phyloP scores from a whole-genome alignment of 2,797 vertebrate genomes.

The Phaenicophaeus curvirostris region DNA sequence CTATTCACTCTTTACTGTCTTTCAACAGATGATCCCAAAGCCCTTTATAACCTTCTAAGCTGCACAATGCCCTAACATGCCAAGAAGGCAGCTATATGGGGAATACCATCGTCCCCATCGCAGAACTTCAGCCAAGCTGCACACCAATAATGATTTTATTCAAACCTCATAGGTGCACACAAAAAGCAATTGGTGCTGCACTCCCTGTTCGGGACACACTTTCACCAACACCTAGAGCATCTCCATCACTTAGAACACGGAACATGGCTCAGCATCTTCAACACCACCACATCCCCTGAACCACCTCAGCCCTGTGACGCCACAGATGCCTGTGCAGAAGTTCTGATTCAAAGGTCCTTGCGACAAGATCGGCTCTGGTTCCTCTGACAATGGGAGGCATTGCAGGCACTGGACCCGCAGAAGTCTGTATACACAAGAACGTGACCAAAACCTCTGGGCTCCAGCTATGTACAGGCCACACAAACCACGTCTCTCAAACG shows the following conservation, averaged over 20 bases:
- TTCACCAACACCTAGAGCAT: not conserved
- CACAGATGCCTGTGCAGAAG: not conserved
- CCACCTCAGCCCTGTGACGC: not conserved
- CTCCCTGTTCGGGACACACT: not conserved
- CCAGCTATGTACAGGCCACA: not conserved
- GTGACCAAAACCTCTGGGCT: not conserved
- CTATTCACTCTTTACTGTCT: not conserved
- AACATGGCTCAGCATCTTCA: not conserved
- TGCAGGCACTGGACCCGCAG: not conserved
- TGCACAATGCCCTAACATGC: not conserved
- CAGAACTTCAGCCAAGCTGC: not conserved
- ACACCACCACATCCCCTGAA: accelerated
- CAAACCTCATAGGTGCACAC: not conserved
- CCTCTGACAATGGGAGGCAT: not conserved
- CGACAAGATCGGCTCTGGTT: accelerated
- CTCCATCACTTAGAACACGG: not conserved
- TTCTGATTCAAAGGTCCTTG: not conserved
- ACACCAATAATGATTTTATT: not conserved
- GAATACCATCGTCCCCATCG: not conserved
- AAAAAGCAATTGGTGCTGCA: not conserved
- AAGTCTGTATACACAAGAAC: not conserved
- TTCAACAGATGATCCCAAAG: not conserved
- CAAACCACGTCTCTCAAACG: not conserved
- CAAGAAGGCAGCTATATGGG: not conserved
- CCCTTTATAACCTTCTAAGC: not conserved